phyloP scores from a whole-genome alignment of 2,113 vertebrate species.

The Oncorhynchus gorbuscha region DNA sequence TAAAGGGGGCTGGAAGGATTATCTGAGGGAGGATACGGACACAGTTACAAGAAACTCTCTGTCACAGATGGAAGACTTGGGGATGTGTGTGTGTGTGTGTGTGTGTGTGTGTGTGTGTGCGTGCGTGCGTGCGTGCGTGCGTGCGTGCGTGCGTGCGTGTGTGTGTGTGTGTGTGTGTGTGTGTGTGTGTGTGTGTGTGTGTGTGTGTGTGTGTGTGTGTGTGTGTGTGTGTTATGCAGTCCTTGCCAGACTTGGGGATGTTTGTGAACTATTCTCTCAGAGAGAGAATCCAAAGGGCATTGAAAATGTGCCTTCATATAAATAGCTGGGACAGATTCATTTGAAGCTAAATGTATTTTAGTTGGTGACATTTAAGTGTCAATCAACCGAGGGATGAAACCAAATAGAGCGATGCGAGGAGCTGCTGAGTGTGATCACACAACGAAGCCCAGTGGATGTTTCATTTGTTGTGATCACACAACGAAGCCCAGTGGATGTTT shows the following conservation, averaged over 20 bases:
- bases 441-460: too few species aligned
- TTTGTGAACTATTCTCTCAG: constrained; percentile 25
- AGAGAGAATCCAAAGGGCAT: constrained; percentile 29
- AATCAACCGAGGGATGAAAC: constrained; percentile 37
- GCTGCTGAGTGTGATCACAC: not conserved
- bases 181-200: too few species aligned
- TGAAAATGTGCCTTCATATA: constrained; percentile 6
- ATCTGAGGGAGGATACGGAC: not conserved
- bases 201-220: too few species aligned
- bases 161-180: too few species aligned
- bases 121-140: too few species aligned
- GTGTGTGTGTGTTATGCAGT: too few species aligned
- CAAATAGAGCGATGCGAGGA: not conserved
- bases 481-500: too few species aligned
- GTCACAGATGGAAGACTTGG: not conserved
- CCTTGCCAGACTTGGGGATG: not conserved
- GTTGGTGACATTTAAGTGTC: constrained; percentile 45
- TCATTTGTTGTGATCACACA: too few species aligned
- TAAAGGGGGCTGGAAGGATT: constrained; percentile 16
- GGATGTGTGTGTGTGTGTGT: too few species aligned
- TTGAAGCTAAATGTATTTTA: constrained; percentile 39
- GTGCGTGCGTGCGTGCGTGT: too few species aligned
- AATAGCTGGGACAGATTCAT: constrained; percentile 26
- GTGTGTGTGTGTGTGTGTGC: too few species aligned
- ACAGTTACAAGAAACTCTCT: not conserved